Conservation (phyloP, 2,888 invertebrate genomes). For the Arenicola marina region DNA sequence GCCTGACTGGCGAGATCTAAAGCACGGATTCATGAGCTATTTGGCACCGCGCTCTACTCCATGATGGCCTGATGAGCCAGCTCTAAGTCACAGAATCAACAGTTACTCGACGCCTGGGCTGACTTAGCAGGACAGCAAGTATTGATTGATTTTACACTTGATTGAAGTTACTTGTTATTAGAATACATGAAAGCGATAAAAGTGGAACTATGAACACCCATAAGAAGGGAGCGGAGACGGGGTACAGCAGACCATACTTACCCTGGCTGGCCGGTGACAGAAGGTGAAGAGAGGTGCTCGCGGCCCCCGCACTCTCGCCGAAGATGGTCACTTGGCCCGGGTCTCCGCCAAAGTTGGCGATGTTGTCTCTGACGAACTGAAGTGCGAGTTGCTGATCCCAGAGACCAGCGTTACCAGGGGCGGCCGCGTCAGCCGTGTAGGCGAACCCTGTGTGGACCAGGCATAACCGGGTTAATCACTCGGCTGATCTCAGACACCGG, state of each 20-base stretch:
- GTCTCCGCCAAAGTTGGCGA: conserved; percentile 28
- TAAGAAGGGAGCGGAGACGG: too few species aligned
- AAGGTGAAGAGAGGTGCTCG: conserved; percentile 18
- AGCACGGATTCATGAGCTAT: background rate
- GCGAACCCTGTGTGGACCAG: conserved; percentile 14
- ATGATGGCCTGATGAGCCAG: too few species aligned
- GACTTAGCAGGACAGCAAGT: background rate
- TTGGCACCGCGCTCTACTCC: background rate
- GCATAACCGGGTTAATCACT: background rate
- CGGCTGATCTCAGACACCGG: too few species aligned
- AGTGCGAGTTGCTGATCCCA: conserved; percentile 19
- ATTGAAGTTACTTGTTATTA: too few species aligned
- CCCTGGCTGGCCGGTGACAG: conserved; percentile 7
- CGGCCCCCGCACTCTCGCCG: conserved; percentile 26
- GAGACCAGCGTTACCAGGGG: conserved; percentile 24
- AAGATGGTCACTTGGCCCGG: conserved; percentile 21
- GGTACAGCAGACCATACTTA: too few species aligned
- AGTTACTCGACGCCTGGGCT: too few species aligned
- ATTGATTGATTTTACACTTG: background rate
- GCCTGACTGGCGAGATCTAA: too few species aligned
- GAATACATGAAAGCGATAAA: too few species aligned
- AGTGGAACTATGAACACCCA: too few species aligned
- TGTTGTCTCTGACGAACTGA: conserved; percentile 26
- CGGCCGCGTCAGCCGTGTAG: conserved; percentile 13
- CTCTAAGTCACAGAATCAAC: too few species aligned